phyloP scores from a whole-genome alignment of 2,797 vertebrate species.

The Sebastes taczanowskii region DNA sequence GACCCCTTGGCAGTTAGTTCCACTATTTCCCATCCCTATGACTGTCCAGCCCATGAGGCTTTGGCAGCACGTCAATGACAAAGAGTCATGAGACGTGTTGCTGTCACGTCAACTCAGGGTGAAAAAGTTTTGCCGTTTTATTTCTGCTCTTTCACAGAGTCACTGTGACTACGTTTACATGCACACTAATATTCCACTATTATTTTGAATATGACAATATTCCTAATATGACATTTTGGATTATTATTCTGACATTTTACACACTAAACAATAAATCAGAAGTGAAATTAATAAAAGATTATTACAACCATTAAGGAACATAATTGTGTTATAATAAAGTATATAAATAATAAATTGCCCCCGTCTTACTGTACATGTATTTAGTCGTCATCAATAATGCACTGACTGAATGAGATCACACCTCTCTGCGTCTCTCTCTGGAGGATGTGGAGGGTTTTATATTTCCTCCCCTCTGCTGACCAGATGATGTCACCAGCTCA shows the following conservation, averaged over 20 bases:
- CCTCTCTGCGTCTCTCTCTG: constrained; percentile 4
- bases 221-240: not conserved
- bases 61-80: not conserved
- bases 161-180: not conserved
- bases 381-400: constrained; percentile 5
- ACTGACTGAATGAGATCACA: constrained; percentile 29
- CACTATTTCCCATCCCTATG: not conserved
- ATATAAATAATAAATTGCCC: too few relatives aligned
- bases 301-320: not conserved
- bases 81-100: not conserved
- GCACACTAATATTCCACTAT: too few relatives aligned
- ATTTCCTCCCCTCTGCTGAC: not conserved
- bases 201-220: too few relatives aligned
- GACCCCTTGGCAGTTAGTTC: not conserved
- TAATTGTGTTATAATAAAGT: too few relatives aligned
- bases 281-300: not conserved
- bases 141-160: not conserved
- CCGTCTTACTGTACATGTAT: not conserved
- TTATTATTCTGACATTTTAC: not conserved
- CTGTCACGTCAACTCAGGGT: not conserved
- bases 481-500: constrained; percentile 10
- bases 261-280: not conserved
- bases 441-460: constrained; percentile 17
- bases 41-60: not conserved
- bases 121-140: too few relatives aligned